Base-by-base conservation (phyloP, 2,888 invertebrate species). In the Cepaea hortensis region DNA sequence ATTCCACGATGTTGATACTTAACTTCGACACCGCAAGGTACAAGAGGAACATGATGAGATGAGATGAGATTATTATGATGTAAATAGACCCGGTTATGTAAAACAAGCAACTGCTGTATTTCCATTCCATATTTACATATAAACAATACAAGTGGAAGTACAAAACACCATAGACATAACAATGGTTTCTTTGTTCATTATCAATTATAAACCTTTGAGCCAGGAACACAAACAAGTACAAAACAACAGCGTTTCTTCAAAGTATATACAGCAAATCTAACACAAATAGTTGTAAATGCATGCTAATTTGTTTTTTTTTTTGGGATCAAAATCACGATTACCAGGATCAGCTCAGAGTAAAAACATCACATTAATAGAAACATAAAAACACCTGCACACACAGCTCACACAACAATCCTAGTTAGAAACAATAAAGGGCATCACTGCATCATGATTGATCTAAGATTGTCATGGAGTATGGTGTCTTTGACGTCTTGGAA, bases 401-500 rank as follows among this genome's bases (percentile, higher is more conserved):
- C 13, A n/a, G 15, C 65, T 18, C 11, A 11, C 6, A 9, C 55
- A 55, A 55, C 55, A 23, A 73, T 73, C 35, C 15, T 73, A 73
- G 15, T 9, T 55, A 72, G n/a, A n/a, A 68, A 46, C 80, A 11
- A 35, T 46, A 20, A 62, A 72, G 23, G 13, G 62, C 75, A 85
- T 92, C 91, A 98, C 95, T 98, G 97, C 92, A 99, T 95, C 98
- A 99, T 98, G 85, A 99, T 96, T 90, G 97, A 97, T 94, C 98
- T 97, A 90, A 99, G 96, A 95, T 99, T 99, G 91, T 98, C 96
- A 94, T 98, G 98, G 90, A 99, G 96, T 93, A 99, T 99, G 75
- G 98, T 98, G 95, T 99, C 98, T 95, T 98, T 98, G 80, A 99
- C 99, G 55, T 98, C 98, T 94, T 98, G 97, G 95, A 99, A 99